These are phyloP conservation scores for Pseudomyrmex sp. DNA, from an alignment of 1,140 invertebrate genomes.

Conservation along the genomic window DNA sequence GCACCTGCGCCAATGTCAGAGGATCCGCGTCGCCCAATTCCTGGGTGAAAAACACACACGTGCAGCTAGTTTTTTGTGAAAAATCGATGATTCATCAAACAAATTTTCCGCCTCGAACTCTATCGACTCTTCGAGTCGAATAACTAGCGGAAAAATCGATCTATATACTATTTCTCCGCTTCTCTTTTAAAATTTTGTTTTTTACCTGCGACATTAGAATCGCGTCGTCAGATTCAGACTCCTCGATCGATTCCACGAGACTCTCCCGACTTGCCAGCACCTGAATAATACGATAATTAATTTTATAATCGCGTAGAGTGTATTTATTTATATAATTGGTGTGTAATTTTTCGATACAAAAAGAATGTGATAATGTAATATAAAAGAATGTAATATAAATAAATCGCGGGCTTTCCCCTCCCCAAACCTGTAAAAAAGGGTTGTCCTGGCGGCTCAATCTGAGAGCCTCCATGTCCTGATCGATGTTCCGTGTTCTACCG, in stretches of 20 bases:
- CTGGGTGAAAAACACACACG: slow-evolving; percentile 79
- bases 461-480: slow-evolving; percentile 93
- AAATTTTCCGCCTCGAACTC: no score
- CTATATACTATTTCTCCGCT: no score
- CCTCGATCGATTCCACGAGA: slow-evolving; percentile 89
- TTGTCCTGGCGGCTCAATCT: slow-evolving; percentile 92
- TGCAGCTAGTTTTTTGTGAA: not conserved
- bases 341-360: no score
- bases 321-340: not conserved
- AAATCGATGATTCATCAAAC: not conserved
- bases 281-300: slow-evolving; percentile 84
- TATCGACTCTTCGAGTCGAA: no score
- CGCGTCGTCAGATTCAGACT: slow-evolving; percentile 91
- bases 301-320: slow-evolving; percentile 52
- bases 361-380: not conserved
- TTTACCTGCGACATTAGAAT: slow-evolving; percentile 90
- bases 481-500: slow-evolving; percentile 91
- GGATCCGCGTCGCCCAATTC: slow-evolving; percentile 90
- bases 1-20: slow-evolving; percentile 91
- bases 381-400: not conserved
- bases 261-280: slow-evolving; percentile 92
- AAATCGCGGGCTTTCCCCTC: not conserved
- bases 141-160: no score
- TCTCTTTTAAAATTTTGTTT: not conserved
- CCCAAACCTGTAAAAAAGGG: slow-evolving; percentile 90